A percentile compares a stretch with the other conserved stretches of the same genome.
Conservation (phyloP, 64 coral and sea anemone genomes). For the Stichodactyla helianthus region DNA sequence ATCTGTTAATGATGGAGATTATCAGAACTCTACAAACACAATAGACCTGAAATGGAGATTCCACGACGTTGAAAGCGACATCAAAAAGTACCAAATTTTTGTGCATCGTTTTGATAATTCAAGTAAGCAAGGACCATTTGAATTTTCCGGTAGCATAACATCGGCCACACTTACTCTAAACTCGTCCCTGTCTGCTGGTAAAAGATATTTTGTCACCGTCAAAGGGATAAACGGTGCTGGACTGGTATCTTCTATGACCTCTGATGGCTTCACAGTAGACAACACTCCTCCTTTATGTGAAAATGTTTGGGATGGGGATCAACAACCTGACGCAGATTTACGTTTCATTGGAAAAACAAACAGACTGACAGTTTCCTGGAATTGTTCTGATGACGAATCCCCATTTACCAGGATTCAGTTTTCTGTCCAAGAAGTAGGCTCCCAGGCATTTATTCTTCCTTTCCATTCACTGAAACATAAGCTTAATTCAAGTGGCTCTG, state of each 20-base stretch:
- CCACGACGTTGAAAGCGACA: constrained; percentile 66
- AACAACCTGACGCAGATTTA: constrained; percentile 17
- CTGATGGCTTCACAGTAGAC: constrained; percentile 82
- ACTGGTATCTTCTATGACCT: constrained; percentile 22
- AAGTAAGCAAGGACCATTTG: constrained; percentile 47
- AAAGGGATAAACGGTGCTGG: constrained; percentile 76
- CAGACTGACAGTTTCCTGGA: constrained; percentile 60
- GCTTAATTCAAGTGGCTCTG: constrained; percentile 45
- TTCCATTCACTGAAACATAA: constrained; percentile 52
- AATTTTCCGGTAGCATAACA: constrained; percentile 27
- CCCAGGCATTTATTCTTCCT: constrained; percentile 52
- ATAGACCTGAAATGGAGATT: constrained; percentile 63
- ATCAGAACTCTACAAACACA: constrained; percentile 43
- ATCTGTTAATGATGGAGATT: constrained; percentile 58
- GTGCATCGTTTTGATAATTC: constrained; percentile 16
- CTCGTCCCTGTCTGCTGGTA: constrained; percentile 33
- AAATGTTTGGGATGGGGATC: constrained; percentile 59
- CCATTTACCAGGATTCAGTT: constrained; percentile 58
- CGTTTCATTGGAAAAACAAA: constrained; percentile 47
- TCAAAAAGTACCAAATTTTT: constrained; percentile 40
- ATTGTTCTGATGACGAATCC: constrained; percentile 76
- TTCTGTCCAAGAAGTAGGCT: constrained; percentile 56
- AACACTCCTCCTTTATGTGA: constrained; percentile 69
- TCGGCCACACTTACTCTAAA: constrained; percentile 15
- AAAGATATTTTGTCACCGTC: constrained; percentile 68